Evolutionary conservation across 1,140 invertebrate species (phyloP), one percentile per base, ranked within the genome.

Genomic region (Helicoverpa zea): DNA sequence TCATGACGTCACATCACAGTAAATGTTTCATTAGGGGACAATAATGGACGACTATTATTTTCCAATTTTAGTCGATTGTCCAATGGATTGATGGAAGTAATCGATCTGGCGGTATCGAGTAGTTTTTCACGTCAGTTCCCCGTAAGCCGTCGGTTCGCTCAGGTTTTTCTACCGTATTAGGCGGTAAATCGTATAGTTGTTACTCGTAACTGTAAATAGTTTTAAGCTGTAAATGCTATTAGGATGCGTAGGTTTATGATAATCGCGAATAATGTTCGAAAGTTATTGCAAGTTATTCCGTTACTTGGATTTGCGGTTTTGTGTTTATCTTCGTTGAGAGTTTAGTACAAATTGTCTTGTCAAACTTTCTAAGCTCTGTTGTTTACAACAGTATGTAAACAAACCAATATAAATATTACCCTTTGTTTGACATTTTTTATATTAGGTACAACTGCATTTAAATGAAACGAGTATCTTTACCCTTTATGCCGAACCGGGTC

Each of bases 11-110:
- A 91, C 66, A 29, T 14, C 18, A 18, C 51, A 23, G 61, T 91
- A 87, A 83, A 91, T 92, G 86, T 90, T 91, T 89, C 83, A 91
- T 88, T 73, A 83, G 84, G 80, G 84, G 84, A 84, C 84, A 80
- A 81, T 77, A 83, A 82, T 80, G 79, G 73, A 11, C 66, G 81
- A 72, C 85, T 70, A 88, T 90, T 89, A 91, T 90, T 90, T 85
- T 88, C 87, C 84, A 90, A 91, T 91, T 90, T 86, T 54, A 87
- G 73, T 80, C 70, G 79, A 64, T 82, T 80, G 79, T 84, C 73
- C 82, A 78, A 79, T 49, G 72, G 84, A 78, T 83, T 84, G 75
- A 66, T 77, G 54, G 72, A 13, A 49, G 64, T 85, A 82, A 84
- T 82, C 59, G 80, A 83, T 81, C 70, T 70, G 61, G 10, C 51